Evolutionary conservation across 2,888 invertebrate species (phyloP).

Genomic region (Aporophyla lueneburgensis): DNA sequence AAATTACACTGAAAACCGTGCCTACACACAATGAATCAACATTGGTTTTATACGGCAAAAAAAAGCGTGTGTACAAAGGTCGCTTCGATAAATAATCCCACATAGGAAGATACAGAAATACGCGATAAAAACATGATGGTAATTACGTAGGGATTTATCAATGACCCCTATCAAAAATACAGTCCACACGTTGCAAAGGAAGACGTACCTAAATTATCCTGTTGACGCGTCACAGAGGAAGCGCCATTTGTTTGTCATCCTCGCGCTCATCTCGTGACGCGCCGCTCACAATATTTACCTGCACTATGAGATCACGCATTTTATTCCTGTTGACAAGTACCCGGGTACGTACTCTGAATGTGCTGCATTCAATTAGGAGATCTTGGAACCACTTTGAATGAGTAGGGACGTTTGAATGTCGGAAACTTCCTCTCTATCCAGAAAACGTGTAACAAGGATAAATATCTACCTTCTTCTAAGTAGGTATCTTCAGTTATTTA

Average conservation of each 20-base stretch:
- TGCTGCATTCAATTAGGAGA: neutral
- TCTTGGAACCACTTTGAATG: neutral
- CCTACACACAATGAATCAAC: too few relatives aligned
- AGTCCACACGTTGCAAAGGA: neutral
- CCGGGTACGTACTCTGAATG: neutral
- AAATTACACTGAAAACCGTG: too few relatives aligned
- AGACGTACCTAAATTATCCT: neutral
- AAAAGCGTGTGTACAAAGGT: too few relatives aligned
- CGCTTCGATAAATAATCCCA: too few relatives aligned
- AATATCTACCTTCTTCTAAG: neutral
- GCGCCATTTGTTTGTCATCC: neutral
- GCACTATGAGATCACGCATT: slow-evolving; percentile 23
- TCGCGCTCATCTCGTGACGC: neutral
- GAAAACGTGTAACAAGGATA: neutral
- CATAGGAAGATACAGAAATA: too few relatives aligned
- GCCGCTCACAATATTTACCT: slow-evolving; percentile 38
- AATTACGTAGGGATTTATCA: neutral
- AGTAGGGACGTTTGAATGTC: neutral
- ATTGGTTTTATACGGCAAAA: too few relatives aligned
- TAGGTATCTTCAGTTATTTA: too few relatives aligned
- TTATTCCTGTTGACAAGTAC: slow-evolving; percentile 14
- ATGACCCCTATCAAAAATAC: neutral
- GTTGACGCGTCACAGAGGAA: slow-evolving; percentile 1
- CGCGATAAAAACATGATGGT: too few relatives aligned
- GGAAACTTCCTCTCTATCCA: neutral